These are phyloP conservation scores for Ascaphus truei DNA, from an alignment of 2,113 vertebrate species.

Conservation along the genomic window DNA sequence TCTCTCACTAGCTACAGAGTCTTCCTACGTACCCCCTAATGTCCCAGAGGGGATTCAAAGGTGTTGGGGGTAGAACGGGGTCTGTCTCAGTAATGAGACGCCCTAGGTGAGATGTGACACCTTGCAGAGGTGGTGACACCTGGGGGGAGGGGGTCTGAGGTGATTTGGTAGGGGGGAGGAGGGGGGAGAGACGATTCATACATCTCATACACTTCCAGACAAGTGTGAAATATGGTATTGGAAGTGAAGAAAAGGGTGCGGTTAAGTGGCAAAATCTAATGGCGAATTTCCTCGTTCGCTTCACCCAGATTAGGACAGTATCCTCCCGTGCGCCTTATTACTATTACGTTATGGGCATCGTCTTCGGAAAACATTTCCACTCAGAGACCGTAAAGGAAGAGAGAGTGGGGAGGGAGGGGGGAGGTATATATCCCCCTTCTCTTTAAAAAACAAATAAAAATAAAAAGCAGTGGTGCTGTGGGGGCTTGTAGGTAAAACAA, in stretches of 20 bases:
- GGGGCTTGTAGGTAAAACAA: no score
- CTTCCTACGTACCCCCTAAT: background rate
- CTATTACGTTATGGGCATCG: no score
- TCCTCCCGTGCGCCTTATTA: slow-evolving; percentile 9
- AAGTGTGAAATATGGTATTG: slow-evolving; percentile 36
- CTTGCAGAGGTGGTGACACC: slow-evolving; percentile 36
- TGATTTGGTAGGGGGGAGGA: slow-evolving; percentile 25
- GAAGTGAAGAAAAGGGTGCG: slow-evolving; percentile 38
- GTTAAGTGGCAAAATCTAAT: slow-evolving; percentile 37
- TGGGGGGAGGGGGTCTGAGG: slow-evolving; percentile 32
- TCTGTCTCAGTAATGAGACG: slow-evolving; percentile 34
- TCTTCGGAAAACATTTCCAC: no score
- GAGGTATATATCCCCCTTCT: no score
- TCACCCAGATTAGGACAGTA: slow-evolving; percentile 8
- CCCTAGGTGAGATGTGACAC: slow-evolving; percentile 36
- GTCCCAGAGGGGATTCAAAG: slow-evolving; percentile 9
- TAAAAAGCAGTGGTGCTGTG: no score
- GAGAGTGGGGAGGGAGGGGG: no score
- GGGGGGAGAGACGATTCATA: slow-evolving; percentile 25
- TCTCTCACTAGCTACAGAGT: background rate
- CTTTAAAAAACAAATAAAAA: no score
- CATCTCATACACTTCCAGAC: slow-evolving; percentile 37
- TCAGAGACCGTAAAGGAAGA: no score
- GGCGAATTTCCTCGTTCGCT: slow-evolving; percentile 32
- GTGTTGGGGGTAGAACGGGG: slow-evolving; percentile 29